Evolutionary conservation across 2,888 invertebrate species (phyloP).

Genomic region (Andrena haemorrhoa): DNA sequence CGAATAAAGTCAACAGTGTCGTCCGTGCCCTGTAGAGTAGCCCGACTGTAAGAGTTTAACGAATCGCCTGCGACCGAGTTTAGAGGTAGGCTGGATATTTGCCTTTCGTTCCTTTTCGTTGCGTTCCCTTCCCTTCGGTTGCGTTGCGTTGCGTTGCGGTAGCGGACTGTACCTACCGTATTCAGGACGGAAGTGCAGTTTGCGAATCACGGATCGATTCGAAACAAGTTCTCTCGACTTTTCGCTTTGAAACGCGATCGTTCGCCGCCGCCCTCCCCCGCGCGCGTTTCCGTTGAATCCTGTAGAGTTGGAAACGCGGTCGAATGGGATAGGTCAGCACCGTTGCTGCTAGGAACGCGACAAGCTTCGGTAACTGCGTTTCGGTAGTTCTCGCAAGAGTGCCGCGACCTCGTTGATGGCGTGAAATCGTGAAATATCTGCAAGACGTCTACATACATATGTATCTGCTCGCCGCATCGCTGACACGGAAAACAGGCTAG

Average conservation of each 20-base stretch:
- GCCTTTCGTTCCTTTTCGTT: not conserved
- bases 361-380: slow-evolving; percentile 23
- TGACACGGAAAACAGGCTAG: slow-evolving; percentile 26
- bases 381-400: slow-evolving; percentile 43
- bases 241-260: slow-evolving; percentile 42
- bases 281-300: not conserved
- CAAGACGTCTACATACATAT: no score
- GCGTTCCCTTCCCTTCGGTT: no score
- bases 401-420: slow-evolving; percentile 20
- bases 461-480: not conserved
- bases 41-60: not conserved
- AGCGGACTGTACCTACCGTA: no score
- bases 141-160: no score
- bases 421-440: not conserved
- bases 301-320: not conserved
- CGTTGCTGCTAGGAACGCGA: not conserved
- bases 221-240: not conserved
- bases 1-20: no score
- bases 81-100: slow-evolving; percentile 5
- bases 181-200: slow-evolving; percentile 9
- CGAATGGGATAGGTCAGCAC: not conserved
- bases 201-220: slow-evolving; percentile 12
- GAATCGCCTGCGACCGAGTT: not conserved
- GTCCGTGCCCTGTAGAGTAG: not conserved
- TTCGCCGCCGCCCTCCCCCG: not conserved